These are phyloP conservation scores for Hoplostethus mediterraneus DNA, from an alignment of 2,797 vertebrate species.

Conservation along the genomic window DNA sequence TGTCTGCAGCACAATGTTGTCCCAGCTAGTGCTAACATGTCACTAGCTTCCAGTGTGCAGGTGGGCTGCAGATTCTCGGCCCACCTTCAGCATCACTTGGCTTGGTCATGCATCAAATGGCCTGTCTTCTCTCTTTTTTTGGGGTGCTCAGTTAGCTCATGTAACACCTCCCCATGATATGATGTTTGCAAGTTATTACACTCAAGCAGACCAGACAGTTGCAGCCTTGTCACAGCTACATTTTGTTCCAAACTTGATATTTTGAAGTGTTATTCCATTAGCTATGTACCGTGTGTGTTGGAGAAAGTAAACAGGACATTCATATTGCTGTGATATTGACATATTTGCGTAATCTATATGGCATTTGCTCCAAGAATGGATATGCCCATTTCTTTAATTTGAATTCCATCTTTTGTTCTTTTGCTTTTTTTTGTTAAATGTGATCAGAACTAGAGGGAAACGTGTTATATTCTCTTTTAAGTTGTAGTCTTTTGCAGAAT, in stretches of 20 bases:
- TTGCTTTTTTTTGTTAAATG: not conserved
- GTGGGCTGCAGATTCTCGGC: not conserved
- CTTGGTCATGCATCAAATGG: too few species aligned
- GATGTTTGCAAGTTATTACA: too few species aligned
- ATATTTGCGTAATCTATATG: not conserved
- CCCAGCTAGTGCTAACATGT: slow-evolving; percentile 8
- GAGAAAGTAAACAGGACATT: too few species aligned
- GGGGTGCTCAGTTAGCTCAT: too few species aligned
- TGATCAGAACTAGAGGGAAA: not conserved
- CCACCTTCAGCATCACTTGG: slow-evolving; percentile 11
- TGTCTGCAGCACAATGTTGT: not conserved
- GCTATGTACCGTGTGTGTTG: too few species aligned
- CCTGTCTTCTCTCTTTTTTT: not conserved
- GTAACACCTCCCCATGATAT: too few species aligned
- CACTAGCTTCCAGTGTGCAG: slow-evolving; percentile 11
- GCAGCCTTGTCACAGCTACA: too few species aligned
- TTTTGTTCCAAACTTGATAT: too few species aligned
- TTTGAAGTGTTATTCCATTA: too few species aligned
- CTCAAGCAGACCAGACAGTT: too few species aligned
- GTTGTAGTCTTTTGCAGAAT: slow-evolving; percentile 40
- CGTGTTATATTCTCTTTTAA: slow-evolving; percentile 11
- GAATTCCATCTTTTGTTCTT: not conserved
- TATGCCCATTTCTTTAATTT: not conserved
- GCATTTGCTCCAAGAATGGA: not conserved
- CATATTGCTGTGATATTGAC: not conserved